Evolutionary conservation across 2,113 vertebrate genomes (phyloP).

Genomic region (Mastomys coucha): DNA sequence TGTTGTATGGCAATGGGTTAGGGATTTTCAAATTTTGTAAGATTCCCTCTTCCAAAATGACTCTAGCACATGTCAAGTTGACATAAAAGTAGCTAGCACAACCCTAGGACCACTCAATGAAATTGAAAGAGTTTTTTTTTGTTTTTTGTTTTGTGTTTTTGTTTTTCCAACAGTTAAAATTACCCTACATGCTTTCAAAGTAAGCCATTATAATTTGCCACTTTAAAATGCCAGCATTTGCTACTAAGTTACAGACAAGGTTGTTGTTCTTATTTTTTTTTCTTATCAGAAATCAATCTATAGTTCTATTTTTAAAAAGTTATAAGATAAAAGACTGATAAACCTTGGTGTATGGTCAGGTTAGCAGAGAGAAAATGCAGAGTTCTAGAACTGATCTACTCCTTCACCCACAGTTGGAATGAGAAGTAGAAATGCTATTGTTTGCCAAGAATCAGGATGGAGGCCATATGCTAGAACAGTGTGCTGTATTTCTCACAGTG

Average conservation of each 20-base stretch:
- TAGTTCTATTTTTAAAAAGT: conserved; percentile 66
- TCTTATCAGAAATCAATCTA: neutral
- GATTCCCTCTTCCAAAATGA: neutral
- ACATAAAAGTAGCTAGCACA: neutral
- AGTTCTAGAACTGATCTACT: conserved; percentile 66
- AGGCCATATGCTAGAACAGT: neutral
- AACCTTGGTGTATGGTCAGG: conserved; percentile 40
- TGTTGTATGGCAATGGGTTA: neutral
- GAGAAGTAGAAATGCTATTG: conserved; percentile 48
- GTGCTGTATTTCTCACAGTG: conserved; percentile 54
- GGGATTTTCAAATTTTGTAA: neutral
- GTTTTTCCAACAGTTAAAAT: neutral
- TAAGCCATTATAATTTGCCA: neutral
- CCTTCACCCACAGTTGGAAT: conserved; percentile 20
- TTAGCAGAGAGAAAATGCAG: conserved; percentile 58
- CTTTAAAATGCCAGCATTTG: conserved; percentile 38
- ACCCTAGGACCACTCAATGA: neutral
- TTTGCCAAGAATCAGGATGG: conserved; percentile 68
- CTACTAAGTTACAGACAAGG: conserved; percentile 38
- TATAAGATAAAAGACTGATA: conserved; percentile 40
- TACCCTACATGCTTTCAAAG: conserved; percentile 24
- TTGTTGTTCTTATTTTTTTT: neutral
- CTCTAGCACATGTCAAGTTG: neutral
- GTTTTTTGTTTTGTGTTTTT: no score
- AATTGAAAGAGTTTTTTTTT: neutral